phyloP scores from a whole-genome alignment of 2,797 vertebrate species.

The Harpagifer antarcticus region DNA sequence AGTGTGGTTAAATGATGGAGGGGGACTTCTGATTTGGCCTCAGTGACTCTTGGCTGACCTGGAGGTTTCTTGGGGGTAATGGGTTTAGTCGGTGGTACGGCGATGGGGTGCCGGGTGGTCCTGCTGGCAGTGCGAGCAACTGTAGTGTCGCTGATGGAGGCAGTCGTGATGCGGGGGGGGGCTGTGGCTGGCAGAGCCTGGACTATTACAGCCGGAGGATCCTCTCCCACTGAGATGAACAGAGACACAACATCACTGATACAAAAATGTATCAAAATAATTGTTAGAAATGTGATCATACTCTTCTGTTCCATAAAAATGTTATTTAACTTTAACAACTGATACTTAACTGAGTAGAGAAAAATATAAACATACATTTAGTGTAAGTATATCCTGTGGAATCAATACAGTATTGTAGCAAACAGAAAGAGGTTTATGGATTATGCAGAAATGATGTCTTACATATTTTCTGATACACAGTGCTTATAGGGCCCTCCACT shows the following conservation, averaged over 20 bases:
- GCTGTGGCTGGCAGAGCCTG: constrained; percentile 56
- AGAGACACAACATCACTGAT: constrained; percentile 29
- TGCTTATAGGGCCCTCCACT: constrained; percentile 83
- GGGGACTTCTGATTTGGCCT: constrained; percentile 52
- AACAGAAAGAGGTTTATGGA: not conserved
- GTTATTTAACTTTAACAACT: no score
- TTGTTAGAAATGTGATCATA: no score
- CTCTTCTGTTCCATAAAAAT: no score
- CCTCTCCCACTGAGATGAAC: constrained; percentile 74
- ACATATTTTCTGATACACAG: constrained; percentile 85
- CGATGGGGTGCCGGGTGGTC: constrained; percentile 50
- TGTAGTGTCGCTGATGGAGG: constrained; percentile 30
- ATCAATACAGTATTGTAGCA: not conserved
- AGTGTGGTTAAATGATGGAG: constrained; percentile 30
- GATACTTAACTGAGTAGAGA: no score
- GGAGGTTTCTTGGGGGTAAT: constrained; percentile 58
- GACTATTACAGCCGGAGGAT: constrained; percentile 44
- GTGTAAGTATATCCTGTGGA: not conserved
- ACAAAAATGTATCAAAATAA: constrained; percentile 2
- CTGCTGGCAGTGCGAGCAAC: constrained; percentile 39
- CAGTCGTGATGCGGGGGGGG: constrained; percentile 51
- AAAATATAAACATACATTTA: not conserved
- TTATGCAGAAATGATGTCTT: constrained; percentile 32
- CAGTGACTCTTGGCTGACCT: constrained; percentile 46
- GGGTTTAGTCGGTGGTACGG: constrained; percentile 38